Conservation (phyloP, 2,888 invertebrate genomes). For the Ganaspis brasiliensis region DNA sequence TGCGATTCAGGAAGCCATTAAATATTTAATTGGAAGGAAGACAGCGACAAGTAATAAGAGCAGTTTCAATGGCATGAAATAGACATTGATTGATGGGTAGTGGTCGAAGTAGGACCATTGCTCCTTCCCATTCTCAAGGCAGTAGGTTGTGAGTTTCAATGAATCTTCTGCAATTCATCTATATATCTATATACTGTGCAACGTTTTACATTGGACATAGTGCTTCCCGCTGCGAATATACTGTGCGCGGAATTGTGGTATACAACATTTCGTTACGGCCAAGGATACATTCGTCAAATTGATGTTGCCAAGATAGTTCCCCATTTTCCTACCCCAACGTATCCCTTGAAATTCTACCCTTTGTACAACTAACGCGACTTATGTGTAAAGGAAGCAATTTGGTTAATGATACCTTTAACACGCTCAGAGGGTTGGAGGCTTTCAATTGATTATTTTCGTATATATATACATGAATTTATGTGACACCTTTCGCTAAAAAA, state of each 20-base stretch:
- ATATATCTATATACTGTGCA: constrained; percentile 24
- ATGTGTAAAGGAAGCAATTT: constrained; percentile 36
- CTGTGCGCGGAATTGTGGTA: constrained; percentile 55
- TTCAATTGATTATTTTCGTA: constrained; percentile 1
- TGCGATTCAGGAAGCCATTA: neutral
- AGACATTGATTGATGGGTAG: constrained; percentile 19
- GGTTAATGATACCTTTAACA: constrained; percentile 25
- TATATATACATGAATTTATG: constrained; percentile 6
- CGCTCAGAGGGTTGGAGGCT: neutral
- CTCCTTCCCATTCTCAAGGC: neutral
- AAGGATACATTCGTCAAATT: constrained; percentile 68
- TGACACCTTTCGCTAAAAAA: neutral
- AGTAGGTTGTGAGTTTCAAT: constrained; percentile 19
- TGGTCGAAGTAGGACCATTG: constrained; percentile 18
- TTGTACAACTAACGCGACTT: constrained; percentile 27
- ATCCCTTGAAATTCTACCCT: neutral
- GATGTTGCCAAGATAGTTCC: constrained; percentile 53
- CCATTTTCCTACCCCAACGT: constrained; percentile 3
- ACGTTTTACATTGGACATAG: constrained; percentile 33
- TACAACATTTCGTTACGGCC: constrained; percentile 62
- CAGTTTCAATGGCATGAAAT: neutral
- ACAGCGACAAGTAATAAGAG: constrained; percentile 26
- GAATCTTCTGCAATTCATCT: constrained; percentile 34
- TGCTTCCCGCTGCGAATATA: constrained; percentile 22
- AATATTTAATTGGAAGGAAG: neutral